A percentile compares a stretch with the other conserved stretches of the same genome.
Evolutionary conservation across 2,888 invertebrate genomes (phyloP).

Genomic region (Plusia festucae): DNA sequence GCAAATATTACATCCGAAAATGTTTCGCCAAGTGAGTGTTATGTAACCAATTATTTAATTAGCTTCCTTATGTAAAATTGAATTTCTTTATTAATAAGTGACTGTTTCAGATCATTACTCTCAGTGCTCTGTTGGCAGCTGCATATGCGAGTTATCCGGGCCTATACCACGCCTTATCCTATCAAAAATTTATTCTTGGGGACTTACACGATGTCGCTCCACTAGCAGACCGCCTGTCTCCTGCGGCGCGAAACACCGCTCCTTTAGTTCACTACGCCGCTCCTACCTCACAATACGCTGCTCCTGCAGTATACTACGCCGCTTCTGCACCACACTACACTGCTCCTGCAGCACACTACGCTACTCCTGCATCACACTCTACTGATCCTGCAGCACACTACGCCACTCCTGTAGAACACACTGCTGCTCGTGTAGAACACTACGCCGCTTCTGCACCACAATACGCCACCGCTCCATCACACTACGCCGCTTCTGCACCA

Average conservation of each 20-base stretch:
- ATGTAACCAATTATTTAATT: neutral
- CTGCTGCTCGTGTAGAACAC: conserved; percentile 43
- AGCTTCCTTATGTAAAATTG: neutral
- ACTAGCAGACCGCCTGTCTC: conserved; percentile 1
- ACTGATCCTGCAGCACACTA: conserved; percentile 57
- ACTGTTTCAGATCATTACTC: conserved; percentile 23
- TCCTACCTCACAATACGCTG: conserved; percentile 19
- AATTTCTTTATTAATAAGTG: neutral
- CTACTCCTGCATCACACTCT: conserved; percentile 62
- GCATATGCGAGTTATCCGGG: conserved; percentile 66
- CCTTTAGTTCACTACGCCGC: neutral
- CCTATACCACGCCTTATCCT: conserved; percentile 43
- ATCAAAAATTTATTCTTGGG: conserved; percentile 46
- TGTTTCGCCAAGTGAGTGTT: conserved; percentile 1
- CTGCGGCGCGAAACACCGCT: neutral
- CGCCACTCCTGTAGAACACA: conserved; percentile 60
- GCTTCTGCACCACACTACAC: conserved; percentile 47
- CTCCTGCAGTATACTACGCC: neutral
- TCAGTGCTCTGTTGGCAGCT: conserved; percentile 62
- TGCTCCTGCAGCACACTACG: conserved; percentile 59
- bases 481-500: conserved; percentile 43
- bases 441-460: conserved; percentile 46
- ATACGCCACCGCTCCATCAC: conserved; percentile 51
- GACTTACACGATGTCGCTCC: conserved; percentile 39
- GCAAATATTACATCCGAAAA: neutral